phyloP scores from a whole-genome alignment of 1,140 invertebrate species.

The Microplitis mediator region DNA sequence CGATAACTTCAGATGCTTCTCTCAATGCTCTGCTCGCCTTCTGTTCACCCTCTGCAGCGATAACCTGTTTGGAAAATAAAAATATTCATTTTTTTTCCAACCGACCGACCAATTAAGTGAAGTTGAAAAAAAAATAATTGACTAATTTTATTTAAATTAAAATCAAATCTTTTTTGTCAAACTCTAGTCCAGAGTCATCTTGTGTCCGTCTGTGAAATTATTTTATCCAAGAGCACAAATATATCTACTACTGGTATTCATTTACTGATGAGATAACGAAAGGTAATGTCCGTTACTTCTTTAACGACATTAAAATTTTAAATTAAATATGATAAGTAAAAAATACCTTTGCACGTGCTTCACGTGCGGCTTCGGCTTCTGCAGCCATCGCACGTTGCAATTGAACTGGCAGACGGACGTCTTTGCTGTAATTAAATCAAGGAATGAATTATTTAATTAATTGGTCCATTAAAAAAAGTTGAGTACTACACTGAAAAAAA shows the following conservation, averaged over 20 bases:
- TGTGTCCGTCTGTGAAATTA: too few relatives aligned
- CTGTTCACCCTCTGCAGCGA: slow-evolving; percentile 84
- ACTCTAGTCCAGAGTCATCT: too few relatives aligned
- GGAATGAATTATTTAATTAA: background rate
- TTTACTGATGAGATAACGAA: background rate
- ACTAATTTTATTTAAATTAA: too few relatives aligned
- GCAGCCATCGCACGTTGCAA: slow-evolving; percentile 91
- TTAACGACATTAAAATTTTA: background rate
- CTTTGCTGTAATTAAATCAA: slow-evolving; percentile 74
- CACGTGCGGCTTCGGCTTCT: slow-evolving; percentile 86
- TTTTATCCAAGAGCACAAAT: too few relatives aligned
- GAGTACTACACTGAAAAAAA: background rate
- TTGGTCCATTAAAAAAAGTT: background rate
- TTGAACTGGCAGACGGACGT: slow-evolving; percentile 86
- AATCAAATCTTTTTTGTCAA: too few relatives aligned
- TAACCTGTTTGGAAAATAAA: slow-evolving; percentile 66
- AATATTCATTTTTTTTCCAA: background rate
- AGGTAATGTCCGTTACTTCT: too few relatives aligned
- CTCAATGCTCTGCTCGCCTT: slow-evolving; percentile 87
- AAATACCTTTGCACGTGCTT: slow-evolving; percentile 74
- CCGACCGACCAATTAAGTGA: background rate
- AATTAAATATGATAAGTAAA: background rate
- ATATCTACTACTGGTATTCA: background rate
- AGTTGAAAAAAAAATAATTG: background rate
- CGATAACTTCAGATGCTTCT: slow-evolving; percentile 92